These are phyloP conservation scores for Synergus gifuensis DNA, from an alignment of 2,888 invertebrate species.

Conservation along the genomic window DNA sequence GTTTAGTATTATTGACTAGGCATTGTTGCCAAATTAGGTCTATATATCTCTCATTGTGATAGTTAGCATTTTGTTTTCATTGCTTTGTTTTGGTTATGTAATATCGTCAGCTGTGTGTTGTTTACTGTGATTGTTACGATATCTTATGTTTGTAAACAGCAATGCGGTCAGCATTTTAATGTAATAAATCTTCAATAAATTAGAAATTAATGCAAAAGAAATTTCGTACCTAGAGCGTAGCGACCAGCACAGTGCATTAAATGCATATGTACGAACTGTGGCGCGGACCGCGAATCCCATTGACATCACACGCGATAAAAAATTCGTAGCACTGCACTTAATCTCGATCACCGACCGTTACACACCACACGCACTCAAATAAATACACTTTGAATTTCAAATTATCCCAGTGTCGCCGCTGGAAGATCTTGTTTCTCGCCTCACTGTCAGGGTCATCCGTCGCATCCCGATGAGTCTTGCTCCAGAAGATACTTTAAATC, in stretches of 20 bases:
- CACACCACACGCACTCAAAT: constrained; percentile 13
- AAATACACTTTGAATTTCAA: constrained; percentile 23
- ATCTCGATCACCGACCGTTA: constrained; percentile 36
- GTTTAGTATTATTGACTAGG: neutral
- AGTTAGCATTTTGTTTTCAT: neutral
- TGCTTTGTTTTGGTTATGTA: constrained; percentile 7
- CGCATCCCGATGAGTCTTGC: constrained; percentile 20
- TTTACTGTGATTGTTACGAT: neutral
- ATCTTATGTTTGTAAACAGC: neutral
- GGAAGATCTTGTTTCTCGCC: constrained; percentile 22
- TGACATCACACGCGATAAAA: constrained; percentile 58
- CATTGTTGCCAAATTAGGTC: neutral
- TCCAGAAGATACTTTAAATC: neutral
- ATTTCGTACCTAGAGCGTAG: constrained; percentile 65
- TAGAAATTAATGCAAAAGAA: constrained; percentile 6
- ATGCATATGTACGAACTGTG: constrained; percentile 69
- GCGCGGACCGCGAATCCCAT: constrained; percentile 70
- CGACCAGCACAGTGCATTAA: constrained; percentile 68
- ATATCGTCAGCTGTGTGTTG: constrained; percentile 6
- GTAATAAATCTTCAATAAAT: constrained; percentile 4
- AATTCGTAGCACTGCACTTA: constrained; percentile 52
- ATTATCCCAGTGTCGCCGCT: constrained; percentile 16
- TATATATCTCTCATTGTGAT: neutral
- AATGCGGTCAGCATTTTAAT: constrained; percentile 22
- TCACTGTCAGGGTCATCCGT: neutral